phyloP scores from a whole-genome alignment of 2,113 vertebrate genomes.

The Scalopus aquaticus region DNA sequence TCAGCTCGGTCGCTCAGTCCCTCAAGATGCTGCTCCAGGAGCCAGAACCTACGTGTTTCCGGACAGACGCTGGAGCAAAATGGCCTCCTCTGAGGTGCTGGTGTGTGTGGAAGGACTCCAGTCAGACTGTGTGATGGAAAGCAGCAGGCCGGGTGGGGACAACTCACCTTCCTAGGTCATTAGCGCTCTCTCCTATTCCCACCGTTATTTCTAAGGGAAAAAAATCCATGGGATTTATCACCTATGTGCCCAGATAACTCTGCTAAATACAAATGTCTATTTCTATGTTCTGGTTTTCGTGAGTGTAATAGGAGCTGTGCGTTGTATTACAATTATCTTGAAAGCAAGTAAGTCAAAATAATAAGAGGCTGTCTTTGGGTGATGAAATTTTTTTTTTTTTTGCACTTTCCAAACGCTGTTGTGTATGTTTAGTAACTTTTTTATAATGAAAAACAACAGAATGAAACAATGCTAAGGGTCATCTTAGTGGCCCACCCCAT shows the following conservation, averaged over 20 bases:
- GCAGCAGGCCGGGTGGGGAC: neutral
- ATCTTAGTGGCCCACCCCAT: neutral
- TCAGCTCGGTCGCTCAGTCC: neutral
- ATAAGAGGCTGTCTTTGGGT: neutral
- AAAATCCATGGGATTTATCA: neutral
- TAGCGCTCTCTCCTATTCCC: neutral
- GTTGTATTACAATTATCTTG: neutral
- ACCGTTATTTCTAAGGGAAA: neutral
- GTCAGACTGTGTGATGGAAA: neutral
- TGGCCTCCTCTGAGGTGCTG: neutral
- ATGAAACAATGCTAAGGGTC: neutral
- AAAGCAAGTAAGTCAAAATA: neutral
- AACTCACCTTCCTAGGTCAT: neutral
- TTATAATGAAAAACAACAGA: neutral
- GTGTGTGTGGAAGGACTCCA: neutral
- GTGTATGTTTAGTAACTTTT: neutral
- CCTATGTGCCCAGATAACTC: neutral
- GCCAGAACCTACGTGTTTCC: neutral
- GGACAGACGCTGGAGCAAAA: neutral
- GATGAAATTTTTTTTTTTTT: neutral
- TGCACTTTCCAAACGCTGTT: neutral
- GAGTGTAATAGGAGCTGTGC: neutral
- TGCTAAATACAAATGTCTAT: neutral
- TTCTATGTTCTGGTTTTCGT: neutral
- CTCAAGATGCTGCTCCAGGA: neutral